Percentiles rank a stretch among this genome's conserved stretches.
These are phyloP conservation scores for Drosophila pectinifera DNA, from an alignment of 1,140 invertebrate species.

Conservation along the genomic window DNA sequence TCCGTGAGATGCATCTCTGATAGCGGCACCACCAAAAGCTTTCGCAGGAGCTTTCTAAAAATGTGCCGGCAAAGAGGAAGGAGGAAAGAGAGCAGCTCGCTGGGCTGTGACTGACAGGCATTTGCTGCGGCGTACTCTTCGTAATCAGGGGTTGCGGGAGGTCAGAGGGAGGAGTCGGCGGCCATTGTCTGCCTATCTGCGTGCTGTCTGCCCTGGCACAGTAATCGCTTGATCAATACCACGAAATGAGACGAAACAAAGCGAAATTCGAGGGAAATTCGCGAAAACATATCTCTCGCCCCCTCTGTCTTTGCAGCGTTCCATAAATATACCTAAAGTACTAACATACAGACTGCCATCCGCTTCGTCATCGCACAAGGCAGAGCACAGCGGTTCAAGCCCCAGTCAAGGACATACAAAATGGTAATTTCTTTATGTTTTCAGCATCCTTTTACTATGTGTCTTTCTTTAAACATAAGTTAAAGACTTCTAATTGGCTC, in stretches of 20 bases:
- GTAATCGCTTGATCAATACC: conserved; percentile 45
- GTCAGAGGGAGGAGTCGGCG: conserved; percentile 31
- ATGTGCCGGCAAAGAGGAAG: not conserved
- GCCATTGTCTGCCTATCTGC: conserved; percentile 53
- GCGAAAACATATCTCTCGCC: not conserved
- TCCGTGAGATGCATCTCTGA: conserved; percentile 53
- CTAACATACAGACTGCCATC: not conserved
- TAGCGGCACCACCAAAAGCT: conserved; percentile 40
- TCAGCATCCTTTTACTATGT: conserved; percentile 15
- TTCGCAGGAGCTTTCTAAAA: conserved; percentile 52
- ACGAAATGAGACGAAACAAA: conserved; percentile 36
- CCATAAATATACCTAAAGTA: conserved; percentile 31
- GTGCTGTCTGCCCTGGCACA: conserved; percentile 32
- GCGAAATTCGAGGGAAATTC: conserved; percentile 17
- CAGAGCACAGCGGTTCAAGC: conserved; percentile 13
- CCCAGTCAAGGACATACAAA: conserved; percentile 5
- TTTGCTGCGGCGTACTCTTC: conserved; percentile 8
- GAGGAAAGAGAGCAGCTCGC: conserved; percentile 20
- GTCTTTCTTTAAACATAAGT: not conserved
- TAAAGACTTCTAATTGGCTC: not conserved
- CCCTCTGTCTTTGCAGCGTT: conserved; percentile 5
- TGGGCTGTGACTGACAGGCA: conserved; percentile 41
- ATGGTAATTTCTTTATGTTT: not conserved
- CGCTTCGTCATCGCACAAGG: not conserved
- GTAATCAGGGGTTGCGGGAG: conserved; percentile 3